phyloP scores from a whole-genome alignment of 2,113 vertebrate species.

The Phrynocephalus versicolor region DNA sequence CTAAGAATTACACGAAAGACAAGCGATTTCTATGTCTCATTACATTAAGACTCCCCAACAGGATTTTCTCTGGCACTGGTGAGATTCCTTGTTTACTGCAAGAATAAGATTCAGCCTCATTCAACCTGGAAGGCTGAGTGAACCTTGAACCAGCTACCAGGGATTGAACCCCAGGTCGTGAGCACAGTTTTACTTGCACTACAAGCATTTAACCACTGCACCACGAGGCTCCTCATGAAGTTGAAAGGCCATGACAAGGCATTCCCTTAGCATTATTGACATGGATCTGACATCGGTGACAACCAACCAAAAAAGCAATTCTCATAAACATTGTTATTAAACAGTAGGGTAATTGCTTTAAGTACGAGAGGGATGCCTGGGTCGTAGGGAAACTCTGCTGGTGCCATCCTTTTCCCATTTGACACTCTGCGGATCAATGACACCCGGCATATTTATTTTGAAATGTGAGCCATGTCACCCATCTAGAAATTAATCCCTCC shows the following conservation, averaged over 20 bases:
- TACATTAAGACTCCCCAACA: conserved; percentile 43
- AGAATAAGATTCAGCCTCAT: too few relatives aligned
- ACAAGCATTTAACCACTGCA: too few relatives aligned
- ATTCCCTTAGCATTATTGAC: conserved; percentile 74
- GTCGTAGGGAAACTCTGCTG: conserved; percentile 75
- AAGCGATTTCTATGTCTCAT: too few relatives aligned
- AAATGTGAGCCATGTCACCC: conserved; percentile 62
- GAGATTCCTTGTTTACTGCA: conserved; percentile 70
- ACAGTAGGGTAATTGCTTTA: conserved; percentile 82
- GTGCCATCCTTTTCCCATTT: conserved; percentile 75
- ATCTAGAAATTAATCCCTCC: conserved; percentile 60
- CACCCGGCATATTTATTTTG: conserved; percentile 75
- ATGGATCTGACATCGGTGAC: conserved; percentile 73
- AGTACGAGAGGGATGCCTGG: conserved; percentile 79
- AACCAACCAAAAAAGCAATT: conserved; percentile 82
- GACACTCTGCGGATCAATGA: conserved; percentile 77
- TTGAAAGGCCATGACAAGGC: conserved; percentile 67
- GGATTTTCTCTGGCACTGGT: conserved; percentile 43
- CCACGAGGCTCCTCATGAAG: too few relatives aligned
- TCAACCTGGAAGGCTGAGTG: too few relatives aligned
- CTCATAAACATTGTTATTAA: conserved; percentile 85
- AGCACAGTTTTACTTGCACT: too few relatives aligned
- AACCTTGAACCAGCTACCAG: too few relatives aligned
- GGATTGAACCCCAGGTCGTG: too few relatives aligned
- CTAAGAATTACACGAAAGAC: neutral